Conservation (phyloP, 1,140 invertebrate species). For the Drosophila pandora region DNA sequence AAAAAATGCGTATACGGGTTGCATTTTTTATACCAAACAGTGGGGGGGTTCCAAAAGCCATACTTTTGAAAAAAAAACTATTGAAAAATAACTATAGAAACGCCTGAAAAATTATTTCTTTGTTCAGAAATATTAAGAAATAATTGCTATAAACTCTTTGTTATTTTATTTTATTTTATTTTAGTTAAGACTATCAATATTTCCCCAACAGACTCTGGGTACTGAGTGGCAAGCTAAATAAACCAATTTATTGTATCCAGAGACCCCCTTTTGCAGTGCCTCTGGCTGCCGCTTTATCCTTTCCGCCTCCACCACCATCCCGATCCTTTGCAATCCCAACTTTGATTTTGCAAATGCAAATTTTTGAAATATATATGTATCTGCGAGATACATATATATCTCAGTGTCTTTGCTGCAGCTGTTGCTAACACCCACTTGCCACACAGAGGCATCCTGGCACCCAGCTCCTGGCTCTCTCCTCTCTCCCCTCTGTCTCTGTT, state of each 20-base stretch:
- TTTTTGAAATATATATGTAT: conserved; percentile 35
- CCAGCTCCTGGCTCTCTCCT: background rate
- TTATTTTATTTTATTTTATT: conserved; percentile 4
- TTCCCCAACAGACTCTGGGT: conserved; percentile 18
- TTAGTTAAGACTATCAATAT: conserved; percentile 13
- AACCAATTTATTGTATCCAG: conserved; percentile 36
- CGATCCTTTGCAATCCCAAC: conserved; percentile 23
- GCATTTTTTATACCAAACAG: conserved; percentile 4
- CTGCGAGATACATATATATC: conserved; percentile 12
- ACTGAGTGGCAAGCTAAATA: conserved; percentile 8
- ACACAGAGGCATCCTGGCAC: conserved; percentile 3
- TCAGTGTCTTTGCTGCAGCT: conserved; percentile 43
- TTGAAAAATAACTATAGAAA: background rate
- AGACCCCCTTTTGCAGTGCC: conserved; percentile 31
- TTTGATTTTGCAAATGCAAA: conserved; percentile 59
- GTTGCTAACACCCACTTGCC: conserved; percentile 23
- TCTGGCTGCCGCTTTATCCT: conserved; percentile 14
- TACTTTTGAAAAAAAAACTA: background rate
- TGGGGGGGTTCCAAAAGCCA: background rate
- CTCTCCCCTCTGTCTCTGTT: background rate
- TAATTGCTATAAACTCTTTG: conserved; percentile 3
- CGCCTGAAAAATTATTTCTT: no score
- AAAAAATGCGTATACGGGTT: conserved; percentile 20
- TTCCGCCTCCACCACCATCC: background rate
- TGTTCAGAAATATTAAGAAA: background rate